Conservation (phyloP, 2,113 vertebrate species). For the Carassius auratus region DNA sequence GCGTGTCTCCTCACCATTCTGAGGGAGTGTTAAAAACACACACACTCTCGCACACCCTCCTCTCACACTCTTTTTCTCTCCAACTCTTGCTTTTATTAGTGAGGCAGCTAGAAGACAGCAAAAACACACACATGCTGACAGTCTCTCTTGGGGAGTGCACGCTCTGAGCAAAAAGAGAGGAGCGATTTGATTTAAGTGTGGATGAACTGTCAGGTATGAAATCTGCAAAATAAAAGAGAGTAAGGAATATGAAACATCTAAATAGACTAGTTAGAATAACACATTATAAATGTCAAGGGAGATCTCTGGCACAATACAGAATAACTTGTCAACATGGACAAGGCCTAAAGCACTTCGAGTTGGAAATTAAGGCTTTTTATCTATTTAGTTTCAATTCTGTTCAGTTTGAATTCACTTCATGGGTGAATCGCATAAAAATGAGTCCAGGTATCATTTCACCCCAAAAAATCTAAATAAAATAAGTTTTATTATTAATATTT, state of each 20-base stretch:
- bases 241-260: not conserved
- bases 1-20: constrained; percentile 74
- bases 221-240: not conserved
- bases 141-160: not conserved
- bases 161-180: not conserved
- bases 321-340: not conserved
- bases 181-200: constrained; percentile 21
- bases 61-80: constrained; percentile 3
- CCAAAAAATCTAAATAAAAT: no score
- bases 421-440: not conserved
- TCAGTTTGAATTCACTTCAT: not conserved
- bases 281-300: not conserved
- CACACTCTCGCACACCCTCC: constrained; percentile 53
- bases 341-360: no score
- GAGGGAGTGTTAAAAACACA: constrained; percentile 69
- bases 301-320: not conserved
- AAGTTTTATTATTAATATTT: no score
- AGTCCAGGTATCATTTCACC: not conserved
- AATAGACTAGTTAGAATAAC: not conserved
- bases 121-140: constrained; percentile 42
- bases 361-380: not conserved
- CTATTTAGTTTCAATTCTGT: not conserved
- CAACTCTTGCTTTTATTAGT: constrained; percentile 8
- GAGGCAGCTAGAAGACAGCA: constrained; percentile 19
- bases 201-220: constrained; percentile 3